Conservation (phyloP, 2,797 vertebrate genomes). For the Tiaroga cobitis region DNA sequence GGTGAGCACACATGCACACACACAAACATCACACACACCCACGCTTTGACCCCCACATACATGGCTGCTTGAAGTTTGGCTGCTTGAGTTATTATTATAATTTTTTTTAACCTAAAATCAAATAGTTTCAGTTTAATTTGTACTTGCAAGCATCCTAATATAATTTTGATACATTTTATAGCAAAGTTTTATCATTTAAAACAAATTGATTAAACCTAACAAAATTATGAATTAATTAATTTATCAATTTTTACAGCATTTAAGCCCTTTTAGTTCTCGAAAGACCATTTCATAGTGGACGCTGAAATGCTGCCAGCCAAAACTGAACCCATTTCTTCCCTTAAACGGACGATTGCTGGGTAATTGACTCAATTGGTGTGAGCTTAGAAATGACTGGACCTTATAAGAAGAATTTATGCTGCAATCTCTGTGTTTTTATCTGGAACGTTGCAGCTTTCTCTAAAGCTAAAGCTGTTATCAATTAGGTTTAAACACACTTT, state of each 20-base stretch:
- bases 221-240: not conserved
- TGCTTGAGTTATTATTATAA: not conserved
- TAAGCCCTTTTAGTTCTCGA: not conserved
- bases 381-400: not conserved
- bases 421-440: not conserved
- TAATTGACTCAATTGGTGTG: slow-evolving; percentile 14
- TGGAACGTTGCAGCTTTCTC: not conserved
- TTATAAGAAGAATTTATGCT: not conserved
- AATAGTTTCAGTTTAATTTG: not conserved
- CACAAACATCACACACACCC: not conserved
- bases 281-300: slow-evolving; percentile 11
- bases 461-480: not conserved
- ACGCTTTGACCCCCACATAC: not conserved
- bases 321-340: not conserved
- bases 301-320: slow-evolving; percentile 3
- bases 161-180: not conserved
- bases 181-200: not conserved
- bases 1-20: slow-evolving; percentile 11
- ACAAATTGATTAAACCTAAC: too few relatives aligned
- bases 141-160: not conserved
- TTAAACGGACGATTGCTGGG: not conserved
- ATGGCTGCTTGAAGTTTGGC: not conserved
- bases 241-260: not conserved
- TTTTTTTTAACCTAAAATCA: not conserved
- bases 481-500: not conserved